These are phyloP conservation scores for Oxytorus armatus DNA, from an alignment of 2,888 invertebrate species.

Conservation along the genomic window DNA sequence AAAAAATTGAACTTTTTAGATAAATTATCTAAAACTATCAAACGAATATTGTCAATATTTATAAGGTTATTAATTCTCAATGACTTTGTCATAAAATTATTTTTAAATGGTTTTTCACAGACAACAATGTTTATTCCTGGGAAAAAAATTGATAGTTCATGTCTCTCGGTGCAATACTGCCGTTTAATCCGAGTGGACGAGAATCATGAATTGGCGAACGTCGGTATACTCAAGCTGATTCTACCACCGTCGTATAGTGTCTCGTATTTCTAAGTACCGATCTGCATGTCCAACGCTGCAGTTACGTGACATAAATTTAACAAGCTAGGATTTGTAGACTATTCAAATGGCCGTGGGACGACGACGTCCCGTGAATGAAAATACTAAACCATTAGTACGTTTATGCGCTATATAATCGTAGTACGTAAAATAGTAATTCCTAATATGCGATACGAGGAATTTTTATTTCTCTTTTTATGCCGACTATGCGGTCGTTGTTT, in stretches of 20 bases:
- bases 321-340: slow-evolving; percentile 20
- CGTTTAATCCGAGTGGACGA: background rate
- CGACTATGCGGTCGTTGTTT: background rate
- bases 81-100: no score
- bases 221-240: background rate
- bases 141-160: no score
- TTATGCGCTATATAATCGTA: slow-evolving; percentile 1
- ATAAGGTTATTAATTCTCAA: no score
- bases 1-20: no score
- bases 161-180: background rate
- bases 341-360: slow-evolving; percentile 25
- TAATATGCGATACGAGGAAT: background rate
- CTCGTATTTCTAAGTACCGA: slow-evolving; percentile 1
- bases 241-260: background rate
- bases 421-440: background rate
- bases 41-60: no score
- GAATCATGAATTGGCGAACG: background rate
- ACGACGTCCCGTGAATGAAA: slow-evolving; percentile 46
- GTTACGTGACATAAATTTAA: slow-evolving; percentile 61
- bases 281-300: slow-evolving; percentile 7
- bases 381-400: slow-evolving; percentile 6
- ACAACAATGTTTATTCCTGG: no score
- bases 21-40: no score
- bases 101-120: no score
- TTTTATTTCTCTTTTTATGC: background rate